Percentiles rank a stretch among this genome's conserved stretches.
phyloP scores from a whole-genome alignment of 64 coral and sea anemone species.

The Exaiptasia diaphana region DNA sequence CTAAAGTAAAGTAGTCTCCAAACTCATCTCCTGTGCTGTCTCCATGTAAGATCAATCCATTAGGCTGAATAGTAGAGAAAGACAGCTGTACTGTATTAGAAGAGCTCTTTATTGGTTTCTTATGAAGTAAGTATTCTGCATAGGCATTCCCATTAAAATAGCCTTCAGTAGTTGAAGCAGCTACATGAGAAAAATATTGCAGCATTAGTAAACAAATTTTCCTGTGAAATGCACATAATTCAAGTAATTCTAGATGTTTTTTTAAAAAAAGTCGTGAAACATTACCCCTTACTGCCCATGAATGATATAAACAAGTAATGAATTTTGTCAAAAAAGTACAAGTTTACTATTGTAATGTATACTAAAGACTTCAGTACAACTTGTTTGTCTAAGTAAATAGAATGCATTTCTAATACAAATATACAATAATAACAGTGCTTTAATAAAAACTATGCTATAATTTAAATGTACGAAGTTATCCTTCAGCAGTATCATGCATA shows the following conservation, averaged over 20 bases:
- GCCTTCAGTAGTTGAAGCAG: background rate
- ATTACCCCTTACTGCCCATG: background rate
- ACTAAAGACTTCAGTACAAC: no score
- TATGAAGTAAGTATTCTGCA: slow-evolving; percentile 11
- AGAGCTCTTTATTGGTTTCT: background rate
- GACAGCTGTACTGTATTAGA: background rate
- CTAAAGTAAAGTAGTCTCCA: slow-evolving; percentile 47
- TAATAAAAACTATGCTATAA: no score
- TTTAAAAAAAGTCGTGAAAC: background rate
- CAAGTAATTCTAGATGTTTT: background rate
- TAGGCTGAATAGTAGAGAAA: slow-evolving; percentile 41
- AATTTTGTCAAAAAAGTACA: no score
- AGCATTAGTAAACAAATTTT: background rate
- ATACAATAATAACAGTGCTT: no score
- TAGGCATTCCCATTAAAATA: slow-evolving; percentile 21
- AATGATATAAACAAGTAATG: background rate
- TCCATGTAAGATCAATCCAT: slow-evolving; percentile 42
- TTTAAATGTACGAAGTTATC: no score
- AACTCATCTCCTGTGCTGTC: slow-evolving; percentile 4
- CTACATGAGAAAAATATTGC: background rate
- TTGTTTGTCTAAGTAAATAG: no score
- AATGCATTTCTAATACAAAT: no score
- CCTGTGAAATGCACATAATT: background rate
- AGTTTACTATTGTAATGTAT: no score
- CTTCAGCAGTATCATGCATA: no score